Evolutionary conservation across 2,888 invertebrate genomes (phyloP).

Genomic region (Cantharis nigra): DNA sequence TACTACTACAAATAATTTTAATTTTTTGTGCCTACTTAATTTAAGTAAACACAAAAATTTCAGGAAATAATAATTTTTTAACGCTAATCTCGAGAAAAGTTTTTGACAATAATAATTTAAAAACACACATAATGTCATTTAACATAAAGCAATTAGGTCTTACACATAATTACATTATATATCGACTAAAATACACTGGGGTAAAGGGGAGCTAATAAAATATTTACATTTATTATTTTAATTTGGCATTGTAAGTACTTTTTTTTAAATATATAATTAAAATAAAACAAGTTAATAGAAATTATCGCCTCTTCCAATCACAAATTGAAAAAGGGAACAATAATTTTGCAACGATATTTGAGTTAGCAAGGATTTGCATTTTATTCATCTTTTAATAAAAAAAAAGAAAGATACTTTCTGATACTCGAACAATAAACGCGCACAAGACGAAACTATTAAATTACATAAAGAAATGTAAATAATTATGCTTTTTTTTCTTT

Average conservation of each 20-base stretch:
- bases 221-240: conserved; percentile 24
- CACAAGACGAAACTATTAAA: conserved; percentile 14
- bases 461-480: conserved; percentile 26
- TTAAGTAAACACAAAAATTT: conserved; percentile 1
- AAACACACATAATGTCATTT: neutral
- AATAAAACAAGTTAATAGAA: conserved; percentile 2
- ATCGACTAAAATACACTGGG: conserved; percentile 12
- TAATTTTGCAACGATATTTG: neutral
- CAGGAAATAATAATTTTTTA: neutral
- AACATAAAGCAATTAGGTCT: conserved; percentile 4
- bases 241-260: conserved; percentile 33
- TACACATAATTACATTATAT: neutral
- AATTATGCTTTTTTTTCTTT: conserved; percentile 22
- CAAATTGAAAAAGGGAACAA: neutral
- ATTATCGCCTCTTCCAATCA: neutral
- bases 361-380: neutral
- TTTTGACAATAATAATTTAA: neutral
- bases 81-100: neutral
- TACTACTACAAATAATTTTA: neutral
- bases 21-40: neutral
- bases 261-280: neutral
- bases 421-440: conserved; percentile 2
- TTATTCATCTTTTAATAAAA: conserved; percentile 5
- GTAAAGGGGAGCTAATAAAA: conserved; percentile 3
- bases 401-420: conserved; percentile 20